A percentile compares a stretch with the other conserved stretches of the same genome.
Conservation (phyloP, 2,113 vertebrate species). For the Rhombomys opimus region DNA sequence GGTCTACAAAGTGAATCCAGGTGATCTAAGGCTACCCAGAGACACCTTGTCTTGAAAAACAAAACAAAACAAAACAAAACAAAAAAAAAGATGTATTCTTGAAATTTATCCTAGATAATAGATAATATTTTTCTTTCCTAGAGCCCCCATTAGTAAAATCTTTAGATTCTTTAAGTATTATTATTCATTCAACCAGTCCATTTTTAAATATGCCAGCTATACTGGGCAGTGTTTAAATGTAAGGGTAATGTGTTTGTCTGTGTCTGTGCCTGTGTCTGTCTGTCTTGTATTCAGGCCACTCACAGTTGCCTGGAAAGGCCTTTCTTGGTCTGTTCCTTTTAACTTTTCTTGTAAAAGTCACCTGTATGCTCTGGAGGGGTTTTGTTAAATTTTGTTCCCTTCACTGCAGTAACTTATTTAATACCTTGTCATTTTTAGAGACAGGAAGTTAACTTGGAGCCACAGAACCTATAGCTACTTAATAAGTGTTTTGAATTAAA, state of each 20-base stretch:
- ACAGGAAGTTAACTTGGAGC: neutral
- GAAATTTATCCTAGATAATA: constrained; percentile 26
- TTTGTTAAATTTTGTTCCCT: constrained; percentile 10
- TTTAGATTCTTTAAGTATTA: neutral
- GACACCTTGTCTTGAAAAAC: too few relatives aligned
- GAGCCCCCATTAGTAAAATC: constrained; percentile 5
- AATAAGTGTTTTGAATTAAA: constrained; percentile 36
- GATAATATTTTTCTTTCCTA: neutral
- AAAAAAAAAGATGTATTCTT: neutral
- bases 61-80: too few relatives aligned
- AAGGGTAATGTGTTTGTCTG: neutral
- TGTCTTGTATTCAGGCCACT: neutral
- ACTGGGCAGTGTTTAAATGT: neutral
- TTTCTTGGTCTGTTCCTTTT: neutral
- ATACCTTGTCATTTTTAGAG: constrained; percentile 6
- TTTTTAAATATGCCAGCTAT: neutral
- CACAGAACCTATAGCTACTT: neutral
- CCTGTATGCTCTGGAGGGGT: neutral
- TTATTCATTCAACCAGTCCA: neutral
- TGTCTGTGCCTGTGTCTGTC: too few relatives aligned
- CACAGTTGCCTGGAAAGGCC: neutral
- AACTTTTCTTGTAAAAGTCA: neutral
- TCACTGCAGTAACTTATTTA: constrained; percentile 2
- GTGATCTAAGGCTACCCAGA: too few relatives aligned
- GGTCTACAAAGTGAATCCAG: too few relatives aligned